Base-by-base conservation (phyloP, 2,888 invertebrate genomes). In the Achlya flavicornis region DNA sequence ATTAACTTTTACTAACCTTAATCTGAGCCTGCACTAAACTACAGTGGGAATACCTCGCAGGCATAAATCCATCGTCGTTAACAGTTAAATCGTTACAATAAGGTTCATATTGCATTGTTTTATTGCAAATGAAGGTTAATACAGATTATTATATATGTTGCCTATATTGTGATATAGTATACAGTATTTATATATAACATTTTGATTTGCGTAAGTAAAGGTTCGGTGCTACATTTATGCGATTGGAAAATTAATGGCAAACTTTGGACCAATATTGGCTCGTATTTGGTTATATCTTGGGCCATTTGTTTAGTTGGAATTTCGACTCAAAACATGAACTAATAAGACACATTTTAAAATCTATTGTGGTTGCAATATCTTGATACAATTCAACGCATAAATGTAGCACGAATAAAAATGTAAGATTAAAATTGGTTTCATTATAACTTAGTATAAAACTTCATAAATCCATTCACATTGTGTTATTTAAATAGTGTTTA, bases 111-210 rank as follows among this genome's bases (percentile, higher is more conserved):
- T 14, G 14, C 43, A 14, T 43, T 14, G 6, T 43, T 14, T 43
- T 43, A 43, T 43, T 43, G 43, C 12, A 43, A 43, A 41, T 41
- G 12, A 3, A 7, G 4, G 4, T 41, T 41, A 7, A 7, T 10
- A 46, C 7, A 46, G n/a, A n/a, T 38, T 38, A 41, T 16, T 19
- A 4, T 26, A 33, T 60, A 19, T 60, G 60, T 43, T 60, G 43
- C 43, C 41, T 41, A 26, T 60, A 43, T 41, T 63, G 63, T 63
- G 63, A 63, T 63, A 60, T 62, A 62, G 48, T 16, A 7, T 53
- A 59, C 64, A 64, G 62, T 64, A 64, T 64, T 64, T 53, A 41
- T 32, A 1, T 61, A 19, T 19, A 12, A 43, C 14, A 19, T 41
- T 33, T 41, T 12, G 5, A 26, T 43, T 41, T 60, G 19, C 4